Base-by-base conservation (phyloP, 1,140 invertebrate genomes). In the Saccostrea echinata region DNA sequence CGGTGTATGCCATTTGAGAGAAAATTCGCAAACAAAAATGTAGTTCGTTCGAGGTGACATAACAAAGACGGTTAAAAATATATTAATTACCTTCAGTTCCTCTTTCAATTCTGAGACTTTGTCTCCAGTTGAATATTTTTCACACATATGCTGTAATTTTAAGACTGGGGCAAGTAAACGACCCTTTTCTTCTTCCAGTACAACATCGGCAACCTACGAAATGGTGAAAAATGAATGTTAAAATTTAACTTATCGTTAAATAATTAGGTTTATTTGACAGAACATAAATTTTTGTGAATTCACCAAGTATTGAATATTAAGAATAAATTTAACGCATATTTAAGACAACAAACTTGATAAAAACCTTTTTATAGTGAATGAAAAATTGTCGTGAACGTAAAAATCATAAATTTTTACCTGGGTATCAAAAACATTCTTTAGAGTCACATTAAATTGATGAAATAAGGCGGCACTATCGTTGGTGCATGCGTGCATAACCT, bases 351-450 rank as follows among this genome's bases (percentile, higher is more conserved):
- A n/a, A n/a, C n/a, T n/a, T n/a, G n/a, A n/a, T n/a, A n/a, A n/a
- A n/a, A n/a, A n/a, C n/a, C n/a, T n/a, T n/a, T n/a, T n/a, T n/a
- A n/a, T 8, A 43, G 27, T 24, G 18, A 43, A 27, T 80, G 18
- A 0, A 18, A 0, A 55, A 55, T 55, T 55, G n/a, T n/a, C n/a
- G n/a, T n/a, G n/a, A n/a, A n/a, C n/a, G n/a, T n/a, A n/a, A n/a
- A n/a, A n/a, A n/a, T 55, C 18, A 55, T 55, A 12, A 53, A 8
- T 3, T 11, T 91, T 93, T 94, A 97, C 97, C 96, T 99, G 98
- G 24, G 98, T 99, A 95, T 99, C 98, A 95, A 99, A 99, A 35
- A 99, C 97, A 95, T 98, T 97, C 83, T 96, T 96, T 89, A 99
- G 95, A 57, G 96, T 96, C 76, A 99, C 97, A 81, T 97, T 97